Evolutionary conservation across 2,113 vertebrate genomes (phyloP).

Genomic region (Eretmodus cyanostictus): DNA sequence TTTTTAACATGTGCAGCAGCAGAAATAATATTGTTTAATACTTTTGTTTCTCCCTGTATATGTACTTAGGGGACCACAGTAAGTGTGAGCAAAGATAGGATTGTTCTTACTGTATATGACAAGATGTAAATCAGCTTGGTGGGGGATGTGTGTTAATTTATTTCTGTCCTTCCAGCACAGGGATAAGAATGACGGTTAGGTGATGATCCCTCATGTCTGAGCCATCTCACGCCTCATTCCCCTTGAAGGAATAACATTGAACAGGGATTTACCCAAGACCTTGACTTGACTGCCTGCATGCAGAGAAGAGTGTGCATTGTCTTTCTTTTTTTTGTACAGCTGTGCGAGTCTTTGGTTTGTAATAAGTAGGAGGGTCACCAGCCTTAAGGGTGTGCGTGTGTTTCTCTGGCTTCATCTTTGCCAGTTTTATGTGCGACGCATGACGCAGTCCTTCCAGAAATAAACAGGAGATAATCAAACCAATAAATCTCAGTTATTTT

Average conservation of each 20-base stretch:
- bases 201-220: conserved; percentile 58
- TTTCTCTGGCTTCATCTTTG: not conserved
- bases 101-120: not conserved
- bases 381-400: not conserved
- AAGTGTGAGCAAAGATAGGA: not conserved
- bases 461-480: not conserved
- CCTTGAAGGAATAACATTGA: conserved; percentile 47
- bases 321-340: not conserved
- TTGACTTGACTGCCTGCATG: conserved; percentile 38
- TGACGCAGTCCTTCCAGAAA: not conserved
- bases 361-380: not conserved
- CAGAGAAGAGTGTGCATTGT: not conserved
- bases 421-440: not conserved
- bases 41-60: not conserved
- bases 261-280: conserved; percentile 53
- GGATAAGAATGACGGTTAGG: conserved; percentile 28
- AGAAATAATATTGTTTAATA: not conserved
- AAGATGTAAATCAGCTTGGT: conserved; percentile 33
- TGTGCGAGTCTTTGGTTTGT: not conserved
- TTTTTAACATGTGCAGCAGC: not conserved
- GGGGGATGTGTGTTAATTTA: conserved; percentile 2
- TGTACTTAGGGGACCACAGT: not conserved
- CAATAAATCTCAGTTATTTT: no score
- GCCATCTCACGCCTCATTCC: conserved; percentile 39
- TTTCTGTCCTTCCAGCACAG: conserved; percentile 18